Percentiles rank a stretch among this genome's conserved stretches.
phyloP scores from a whole-genome alignment of 2,113 vertebrate genomes.

The Zonotrichia leucophrys region DNA sequence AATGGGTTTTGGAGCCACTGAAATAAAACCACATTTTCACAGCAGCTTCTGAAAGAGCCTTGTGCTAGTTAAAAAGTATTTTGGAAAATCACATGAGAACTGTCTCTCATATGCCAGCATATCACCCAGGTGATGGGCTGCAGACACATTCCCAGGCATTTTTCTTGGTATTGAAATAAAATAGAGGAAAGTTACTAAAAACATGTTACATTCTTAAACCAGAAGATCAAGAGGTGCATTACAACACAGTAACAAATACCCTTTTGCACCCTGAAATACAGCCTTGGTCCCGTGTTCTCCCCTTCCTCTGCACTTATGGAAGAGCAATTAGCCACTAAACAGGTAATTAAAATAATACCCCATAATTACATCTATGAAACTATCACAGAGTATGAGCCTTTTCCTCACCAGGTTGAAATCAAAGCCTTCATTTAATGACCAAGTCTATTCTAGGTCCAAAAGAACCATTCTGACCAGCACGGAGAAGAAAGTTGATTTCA shows the following conservation, averaged over 20 bases:
- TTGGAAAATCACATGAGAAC: neutral
- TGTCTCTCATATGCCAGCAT: neutral
- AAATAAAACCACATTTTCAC: neutral
- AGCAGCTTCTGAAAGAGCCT: neutral
- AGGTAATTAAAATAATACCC: neutral
- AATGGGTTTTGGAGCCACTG: neutral
- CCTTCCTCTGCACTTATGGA: neutral
- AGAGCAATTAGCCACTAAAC: neutral
- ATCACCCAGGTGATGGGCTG: neutral
- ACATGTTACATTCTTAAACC: rapidly evolving
- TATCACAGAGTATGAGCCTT: neutral
- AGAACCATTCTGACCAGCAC: rapidly evolving
- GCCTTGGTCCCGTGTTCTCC: neutral
- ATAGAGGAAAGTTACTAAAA: neutral
- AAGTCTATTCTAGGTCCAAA: neutral
- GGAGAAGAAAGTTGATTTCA: neutral
- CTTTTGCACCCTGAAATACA: neutral
- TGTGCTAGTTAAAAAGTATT: neutral
- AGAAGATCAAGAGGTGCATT: neutral
- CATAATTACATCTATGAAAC: neutral
- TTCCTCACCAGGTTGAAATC: neutral
- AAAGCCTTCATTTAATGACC: neutral
- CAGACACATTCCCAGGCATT: neutral
- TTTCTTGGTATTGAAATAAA: neutral
- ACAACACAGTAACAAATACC: neutral